Base-by-base conservation (phyloP, 2,888 invertebrate species). In the Dryobota labecula region DNA sequence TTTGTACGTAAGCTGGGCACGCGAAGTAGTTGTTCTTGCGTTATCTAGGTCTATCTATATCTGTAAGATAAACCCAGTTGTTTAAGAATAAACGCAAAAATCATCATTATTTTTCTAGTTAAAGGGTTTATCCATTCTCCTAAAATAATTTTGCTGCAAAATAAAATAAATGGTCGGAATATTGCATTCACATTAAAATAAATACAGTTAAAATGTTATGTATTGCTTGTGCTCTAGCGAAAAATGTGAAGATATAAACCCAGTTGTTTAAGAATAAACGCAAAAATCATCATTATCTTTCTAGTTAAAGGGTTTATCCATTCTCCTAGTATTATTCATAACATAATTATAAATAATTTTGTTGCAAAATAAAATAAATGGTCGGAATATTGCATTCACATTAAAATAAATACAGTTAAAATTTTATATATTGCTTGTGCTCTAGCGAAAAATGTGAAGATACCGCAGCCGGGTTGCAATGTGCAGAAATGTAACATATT, bases 401-500 rank as follows among this genome's bases (percentile, higher is more conserved):
- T 36, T 27, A 51, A 43, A 70, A 51, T 45, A 60, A 70, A 57
- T 41, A 24, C 11, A 30, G 8, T 33, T 8, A 49, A 72, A 72
- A 60, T 38, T 18, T 2, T 56, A 27, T 51, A 27, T 33, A 47
- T 30, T 38, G 15, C 33, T 51, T 9, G 20, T 30, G 30, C 33
- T 47, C 30, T 30, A 43, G 27, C 8, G 53, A 72, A 45, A 72
- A 71, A 71, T 61, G 8, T 61, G 11, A 18, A 61, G 36, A 73
- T 62, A 38, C 53, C 61, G 24, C 36, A 36, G 30, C 8, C 30
- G 20, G 24, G 45, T 30, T 53, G 45, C 61, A 38, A 71, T 54
- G 45, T 61, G 60, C 36, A 72, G 61, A 30, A 72, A 71, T 72
- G 73, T 54, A 38, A 45, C 30, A 61, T 71, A 45, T 71, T 71